Evolutionary conservation across 2,888 invertebrate species (phyloP), one percentile per base, ranked within the genome.

Genomic region (Neoascia interrupta): DNA sequence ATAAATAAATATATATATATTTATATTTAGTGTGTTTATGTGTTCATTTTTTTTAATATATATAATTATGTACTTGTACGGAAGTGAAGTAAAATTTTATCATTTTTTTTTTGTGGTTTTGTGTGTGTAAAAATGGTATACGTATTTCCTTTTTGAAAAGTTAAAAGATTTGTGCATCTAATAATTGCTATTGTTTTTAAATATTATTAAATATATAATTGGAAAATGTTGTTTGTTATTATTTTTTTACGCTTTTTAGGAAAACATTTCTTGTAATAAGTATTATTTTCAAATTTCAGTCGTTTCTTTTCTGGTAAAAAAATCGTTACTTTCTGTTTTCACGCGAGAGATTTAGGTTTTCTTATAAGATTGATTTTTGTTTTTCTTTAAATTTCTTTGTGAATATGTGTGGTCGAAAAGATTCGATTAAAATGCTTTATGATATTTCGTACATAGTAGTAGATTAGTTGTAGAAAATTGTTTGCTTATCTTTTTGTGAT

Each of bases 161-260:
- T 69, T 75, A 51, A 61, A 66, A 72, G 53, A 79, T 73, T 79
- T 79, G 79, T 79, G 79, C 79, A 79, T 73, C 60, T 76, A 64
- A 60, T 69, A 72, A 66, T 79, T 68, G 73, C 66, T 79, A 73
- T 73, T 73, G 73, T 73, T 79, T 64, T n/a, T 63, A 56, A 60
- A 49, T 66, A 54, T 31, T 64, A 13, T 58, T 61, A 54, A 45
- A 47, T 45, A 43, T 72, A 61, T 68, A 49, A 43, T 31, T 51
- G 53, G 47, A 61, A 45, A 61, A 61, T 53, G 36, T 21, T 70
- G 53, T n/a, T 49, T 72, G 51, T n/a, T 31, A 8, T 31, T n/a
- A 4, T 31, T 31, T 6, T 3, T 31, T n/a, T 31, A n/a, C 16
- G 45, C 61, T 39, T 61, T 41, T 54, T 49, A 36, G 54, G 73